Conservation (phyloP, 2,797 vertebrate genomes). For the Crenichthys baileyi region DNA sequence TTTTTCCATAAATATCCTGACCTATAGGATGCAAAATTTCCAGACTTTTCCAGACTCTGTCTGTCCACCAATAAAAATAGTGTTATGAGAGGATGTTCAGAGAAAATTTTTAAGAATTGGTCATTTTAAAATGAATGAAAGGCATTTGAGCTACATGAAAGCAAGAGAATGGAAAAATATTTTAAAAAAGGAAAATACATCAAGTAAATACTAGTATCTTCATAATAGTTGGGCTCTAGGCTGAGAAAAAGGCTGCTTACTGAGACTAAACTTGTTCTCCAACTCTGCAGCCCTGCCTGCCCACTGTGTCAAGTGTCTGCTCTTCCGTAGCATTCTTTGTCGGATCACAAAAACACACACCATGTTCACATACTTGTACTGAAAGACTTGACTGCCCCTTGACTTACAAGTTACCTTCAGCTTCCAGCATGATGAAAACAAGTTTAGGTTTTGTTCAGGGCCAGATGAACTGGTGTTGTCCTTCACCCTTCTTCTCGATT, state of each 20-base stretch:
- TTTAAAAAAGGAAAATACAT: not conserved
- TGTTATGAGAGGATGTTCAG: not conserved
- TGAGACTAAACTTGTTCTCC: slow-evolving; percentile 69
- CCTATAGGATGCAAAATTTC: not conserved
- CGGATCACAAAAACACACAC: slow-evolving; percentile 33
- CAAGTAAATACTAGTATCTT: slow-evolving; percentile 39
- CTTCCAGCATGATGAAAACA: slow-evolving; percentile 53
- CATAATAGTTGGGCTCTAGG: slow-evolving; percentile 52
- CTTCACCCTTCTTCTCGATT: not conserved
- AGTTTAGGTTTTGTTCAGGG: slow-evolving; percentile 44
- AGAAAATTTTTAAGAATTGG: not conserved
- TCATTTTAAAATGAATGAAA: not conserved
- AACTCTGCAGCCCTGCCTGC: slow-evolving; percentile 43
- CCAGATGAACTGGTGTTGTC: slow-evolving; percentile 15
- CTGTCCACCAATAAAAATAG: not conserved
- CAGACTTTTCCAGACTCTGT: not conserved
- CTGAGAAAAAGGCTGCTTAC: slow-evolving; percentile 63
- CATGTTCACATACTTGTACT: slow-evolving; percentile 23
- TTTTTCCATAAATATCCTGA: not conserved
- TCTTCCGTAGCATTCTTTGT: slow-evolving; percentile 46
- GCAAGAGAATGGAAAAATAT: not conserved
- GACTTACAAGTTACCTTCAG: slow-evolving; percentile 50
- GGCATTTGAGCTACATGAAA: not conserved
- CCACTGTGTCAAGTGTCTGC: slow-evolving; percentile 52
- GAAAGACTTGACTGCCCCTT: slow-evolving; percentile 33